Conservation (phyloP, 2,113 vertebrate genomes). For the Mastomys coucha region DNA sequence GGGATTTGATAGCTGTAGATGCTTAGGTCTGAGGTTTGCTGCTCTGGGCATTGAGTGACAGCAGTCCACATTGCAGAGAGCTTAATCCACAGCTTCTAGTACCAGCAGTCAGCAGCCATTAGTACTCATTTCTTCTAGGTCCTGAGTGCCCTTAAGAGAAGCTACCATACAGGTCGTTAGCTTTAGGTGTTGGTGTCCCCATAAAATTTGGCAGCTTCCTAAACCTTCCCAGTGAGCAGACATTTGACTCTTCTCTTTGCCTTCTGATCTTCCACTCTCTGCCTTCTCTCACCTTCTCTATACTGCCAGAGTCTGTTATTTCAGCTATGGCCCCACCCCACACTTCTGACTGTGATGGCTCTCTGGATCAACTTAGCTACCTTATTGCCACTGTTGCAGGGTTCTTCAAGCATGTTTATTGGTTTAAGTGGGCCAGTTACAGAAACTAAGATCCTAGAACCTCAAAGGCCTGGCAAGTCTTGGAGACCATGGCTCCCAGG, state of each 20-base stretch:
- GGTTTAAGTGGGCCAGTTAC: neutral
- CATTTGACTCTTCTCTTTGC: neutral
- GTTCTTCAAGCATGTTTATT: neutral
- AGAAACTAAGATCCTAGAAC: neutral
- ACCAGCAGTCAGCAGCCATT: neutral
- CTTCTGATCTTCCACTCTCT: too few species aligned
- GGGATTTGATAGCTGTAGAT: neutral
- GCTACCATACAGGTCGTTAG: neutral
- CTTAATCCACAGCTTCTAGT: too few species aligned
- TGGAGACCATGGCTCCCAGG: neutral
- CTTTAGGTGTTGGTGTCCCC: neutral
- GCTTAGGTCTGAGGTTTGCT: neutral
- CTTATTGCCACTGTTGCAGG: neutral
- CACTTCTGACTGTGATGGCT: neutral
- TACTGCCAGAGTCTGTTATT: too few species aligned
- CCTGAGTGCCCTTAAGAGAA: neutral
- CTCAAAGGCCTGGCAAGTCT: neutral
- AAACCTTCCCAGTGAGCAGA: neutral
- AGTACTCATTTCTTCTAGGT: neutral
- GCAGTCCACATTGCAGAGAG: neutral
- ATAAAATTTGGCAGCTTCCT: neutral
- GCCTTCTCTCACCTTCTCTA: neutral
- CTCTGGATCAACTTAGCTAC: too few species aligned
- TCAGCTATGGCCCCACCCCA: neutral
- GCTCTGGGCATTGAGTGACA: neutral